These are phyloP conservation scores for Lordiphosa andalusiaca DNA, from an alignment of 2,888 invertebrate species.

Conservation along the genomic window DNA sequence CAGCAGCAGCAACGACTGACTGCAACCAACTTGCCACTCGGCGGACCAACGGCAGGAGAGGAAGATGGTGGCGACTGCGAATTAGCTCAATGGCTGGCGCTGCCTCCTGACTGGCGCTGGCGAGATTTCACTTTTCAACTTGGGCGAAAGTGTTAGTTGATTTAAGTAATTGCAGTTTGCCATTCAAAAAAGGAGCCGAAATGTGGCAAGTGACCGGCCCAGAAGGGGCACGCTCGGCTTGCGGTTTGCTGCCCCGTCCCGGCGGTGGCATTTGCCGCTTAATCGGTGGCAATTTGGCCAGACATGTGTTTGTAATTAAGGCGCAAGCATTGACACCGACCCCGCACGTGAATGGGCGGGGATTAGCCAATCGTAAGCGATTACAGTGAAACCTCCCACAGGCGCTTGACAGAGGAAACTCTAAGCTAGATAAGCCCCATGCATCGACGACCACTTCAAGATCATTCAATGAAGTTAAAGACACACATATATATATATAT, in stretches of 20 bases:
- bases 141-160: constrained; percentile 53
- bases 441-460: too few relatives aligned
- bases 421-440: too few relatives aligned
- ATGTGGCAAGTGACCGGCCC: constrained; percentile 12
- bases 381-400: constrained; percentile 5
- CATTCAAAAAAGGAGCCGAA: constrained; percentile 24
- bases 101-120: constrained; percentile 21
- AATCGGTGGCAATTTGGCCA: constrained; percentile 40
- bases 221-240: constrained; percentile 3
- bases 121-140: constrained; percentile 56
- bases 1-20: constrained; percentile 19
- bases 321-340: constrained; percentile 17
- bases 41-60: not conserved
- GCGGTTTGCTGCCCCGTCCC: constrained; percentile 11
- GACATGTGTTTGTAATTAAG: constrained; percentile 64
- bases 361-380: constrained; percentile 1
- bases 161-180: constrained; percentile 36
- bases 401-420: too few relatives aligned
- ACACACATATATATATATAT: too few relatives aligned
- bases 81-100: constrained; percentile 54
- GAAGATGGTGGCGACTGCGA: constrained; percentile 33
- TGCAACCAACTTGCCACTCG: constrained; percentile 13
- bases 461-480: too few relatives aligned
- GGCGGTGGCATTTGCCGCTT: constrained; percentile 10
- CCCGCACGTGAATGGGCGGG: constrained; percentile 7